A percentile compares a stretch with the other conserved stretches of the same genome.
Evolutionary conservation across 2,797 vertebrate species (phyloP).

Genomic region (Acipenser transmontanus): DNA sequence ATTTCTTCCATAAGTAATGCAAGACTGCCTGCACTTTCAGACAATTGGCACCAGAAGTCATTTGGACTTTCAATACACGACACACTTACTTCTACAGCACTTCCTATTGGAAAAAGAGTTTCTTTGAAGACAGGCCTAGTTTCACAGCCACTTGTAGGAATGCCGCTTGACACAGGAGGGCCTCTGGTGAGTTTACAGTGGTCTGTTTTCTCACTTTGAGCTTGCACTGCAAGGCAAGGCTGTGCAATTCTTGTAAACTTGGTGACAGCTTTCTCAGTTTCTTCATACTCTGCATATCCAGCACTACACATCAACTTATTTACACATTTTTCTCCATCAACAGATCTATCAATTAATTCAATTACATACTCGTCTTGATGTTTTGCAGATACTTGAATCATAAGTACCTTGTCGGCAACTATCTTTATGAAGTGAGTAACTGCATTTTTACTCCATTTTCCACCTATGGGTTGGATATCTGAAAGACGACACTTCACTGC

Average conservation of each 20-base stretch:
- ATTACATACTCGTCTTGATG: slow-evolving; percentile 55
- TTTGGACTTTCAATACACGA: slow-evolving; percentile 71
- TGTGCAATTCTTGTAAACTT: slow-evolving; percentile 11
- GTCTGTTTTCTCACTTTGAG: slow-evolving; percentile 10
- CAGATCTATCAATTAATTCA: slow-evolving; percentile 61
- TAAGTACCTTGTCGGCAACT: slow-evolving; percentile 66
- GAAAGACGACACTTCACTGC: slow-evolving; percentile 73
- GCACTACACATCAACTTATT: slow-evolving; percentile 59
- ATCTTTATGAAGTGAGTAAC: slow-evolving; percentile 67
- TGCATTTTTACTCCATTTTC: slow-evolving; percentile 64
- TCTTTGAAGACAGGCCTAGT: slow-evolving; percentile 46
- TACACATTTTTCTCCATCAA: slow-evolving; percentile 61
- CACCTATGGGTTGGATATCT: slow-evolving; percentile 54
- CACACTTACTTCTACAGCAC: slow-evolving; percentile 71
- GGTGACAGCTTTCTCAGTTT: slow-evolving; percentile 26
- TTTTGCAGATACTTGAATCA: slow-evolving; percentile 54
- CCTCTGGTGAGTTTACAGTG: background rate
- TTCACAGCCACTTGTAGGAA: slow-evolving; percentile 18
- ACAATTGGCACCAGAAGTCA: slow-evolving; percentile 87
- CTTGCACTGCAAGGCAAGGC: slow-evolving; percentile 12
- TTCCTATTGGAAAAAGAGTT: slow-evolving; percentile 74
- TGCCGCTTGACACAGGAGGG: slow-evolving; percentile 15
- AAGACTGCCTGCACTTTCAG: slow-evolving; percentile 49
- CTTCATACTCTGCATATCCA: slow-evolving; percentile 55
- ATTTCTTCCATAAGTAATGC: slow-evolving; percentile 73